Evolutionary conservation across 1,140 invertebrate species (phyloP).

Genomic region (Chironomus striatipennis): DNA sequence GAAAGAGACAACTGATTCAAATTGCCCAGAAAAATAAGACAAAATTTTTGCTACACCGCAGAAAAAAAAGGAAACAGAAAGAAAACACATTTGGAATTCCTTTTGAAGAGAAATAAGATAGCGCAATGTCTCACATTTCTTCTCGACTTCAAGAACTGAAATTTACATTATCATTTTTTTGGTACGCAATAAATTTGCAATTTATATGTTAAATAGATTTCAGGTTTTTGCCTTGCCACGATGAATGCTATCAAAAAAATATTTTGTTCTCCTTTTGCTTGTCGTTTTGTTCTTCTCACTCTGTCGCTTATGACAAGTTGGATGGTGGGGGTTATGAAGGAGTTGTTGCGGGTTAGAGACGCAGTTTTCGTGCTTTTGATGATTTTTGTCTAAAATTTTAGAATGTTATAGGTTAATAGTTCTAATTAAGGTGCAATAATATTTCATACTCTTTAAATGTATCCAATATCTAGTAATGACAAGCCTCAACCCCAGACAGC

Average conservation of each 20-base stretch:
- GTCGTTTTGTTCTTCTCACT: no score
- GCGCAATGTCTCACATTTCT: background rate
- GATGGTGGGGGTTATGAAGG: no score
- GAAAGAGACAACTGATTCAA: background rate
- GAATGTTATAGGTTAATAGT: no score
- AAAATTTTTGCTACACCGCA: background rate
- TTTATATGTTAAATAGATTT: conserved; percentile 21
- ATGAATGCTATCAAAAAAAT: background rate
- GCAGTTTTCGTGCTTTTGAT: no score
- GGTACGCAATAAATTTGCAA: conserved; percentile 23
- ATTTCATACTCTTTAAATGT: no score
- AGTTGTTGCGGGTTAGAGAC: no score
- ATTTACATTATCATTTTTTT: conserved; percentile 8
- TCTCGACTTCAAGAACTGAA: background rate
- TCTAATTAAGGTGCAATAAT: no score
- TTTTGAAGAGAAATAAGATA: background rate
- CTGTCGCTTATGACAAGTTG: no score
- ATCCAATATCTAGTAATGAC: no score
- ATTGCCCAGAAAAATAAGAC: conserved; percentile 5
- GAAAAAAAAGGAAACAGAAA: background rate
- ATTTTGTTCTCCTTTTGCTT: no score
- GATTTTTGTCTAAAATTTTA: no score
- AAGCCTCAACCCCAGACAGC: no score
- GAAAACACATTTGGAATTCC: background rate
- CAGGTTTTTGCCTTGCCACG: background rate